Evolutionary conservation across 2,888 invertebrate species (phyloP), one percentile per base, ranked within the genome.

Genomic region (Leptinotarsa tumamoca): DNA sequence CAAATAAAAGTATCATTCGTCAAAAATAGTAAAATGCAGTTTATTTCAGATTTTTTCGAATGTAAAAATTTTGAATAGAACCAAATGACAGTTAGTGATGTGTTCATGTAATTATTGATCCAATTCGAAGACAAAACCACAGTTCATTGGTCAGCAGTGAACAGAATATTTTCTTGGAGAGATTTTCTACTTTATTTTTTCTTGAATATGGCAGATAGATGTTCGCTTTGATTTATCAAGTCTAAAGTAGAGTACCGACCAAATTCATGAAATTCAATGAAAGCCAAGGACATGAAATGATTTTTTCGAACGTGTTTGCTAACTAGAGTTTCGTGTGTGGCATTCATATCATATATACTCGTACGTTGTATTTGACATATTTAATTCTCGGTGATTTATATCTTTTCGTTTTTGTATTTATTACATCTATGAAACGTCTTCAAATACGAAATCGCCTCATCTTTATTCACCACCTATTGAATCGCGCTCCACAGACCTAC

Each of bases 391-490:
- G 63, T 63, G 43, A 43, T 63, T 63, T 63, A 63, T 63, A 63
- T 27, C 27, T 4, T 27, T 43, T 43, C 43, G 43, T 63, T 63
- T 63, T 63, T n/a, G 27, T 63, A 63, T 63, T 63, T 63, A 33
- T 63, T 33, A 63, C 63, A 63, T 63, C 63, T 63, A 63, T 63
- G 63, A 63, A 63, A 43, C 63, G 63, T 63, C 63, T 52, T 58
- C 58, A 58, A 58, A 58, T 58, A 23, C 58, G 58, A 58, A 58
- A 58, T 58, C 63, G 33, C n/a, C 63, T 63, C 63, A 63, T 63
- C 33, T 63, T 33, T 63, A 63, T 63, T 63, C 63, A 63, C 63
- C 63, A 63, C 63, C 63, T 63, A 63, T 63, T 33, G 33, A 63
- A 63, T 43, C 43, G 63, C 27, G 63, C 63, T 63, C 63, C 33